Conservation (phyloP, 1,140 invertebrate genomes). For the Atta cephalotes region DNA sequence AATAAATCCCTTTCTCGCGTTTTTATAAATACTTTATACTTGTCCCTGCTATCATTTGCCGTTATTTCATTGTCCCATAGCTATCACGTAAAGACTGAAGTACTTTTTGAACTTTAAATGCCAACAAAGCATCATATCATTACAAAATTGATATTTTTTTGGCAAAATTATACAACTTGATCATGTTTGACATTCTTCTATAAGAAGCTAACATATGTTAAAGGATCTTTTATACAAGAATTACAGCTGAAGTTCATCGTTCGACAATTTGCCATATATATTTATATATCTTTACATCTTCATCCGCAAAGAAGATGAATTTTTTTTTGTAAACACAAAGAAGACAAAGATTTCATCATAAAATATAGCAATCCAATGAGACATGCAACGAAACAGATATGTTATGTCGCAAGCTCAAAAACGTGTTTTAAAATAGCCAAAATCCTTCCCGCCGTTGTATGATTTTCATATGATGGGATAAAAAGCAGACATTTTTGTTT, state of each 20-base stretch:
- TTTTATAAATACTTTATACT: constrained; percentile 12
- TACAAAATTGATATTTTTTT: constrained; percentile 30
- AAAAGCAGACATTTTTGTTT: background rate
- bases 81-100: constrained; percentile 25
- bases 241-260: constrained; percentile 32
- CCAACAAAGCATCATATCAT: constrained; percentile 37
- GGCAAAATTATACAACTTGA: constrained; percentile 32
- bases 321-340: constrained; percentile 51
- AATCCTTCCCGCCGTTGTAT: background rate
- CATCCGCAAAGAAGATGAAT: constrained; percentile 32
- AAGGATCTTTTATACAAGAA: constrained; percentile 60
- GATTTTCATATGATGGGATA: background rate
- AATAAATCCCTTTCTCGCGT: constrained; percentile 11
- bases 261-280: constrained; percentile 8
- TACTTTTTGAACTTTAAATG: constrained; percentile 42
- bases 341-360: constrained; percentile 58
- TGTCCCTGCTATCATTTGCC: background rate
- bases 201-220: constrained; percentile 40
- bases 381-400: constrained; percentile 5
- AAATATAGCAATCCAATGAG: constrained; percentile 69
- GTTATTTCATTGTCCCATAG: constrained; percentile 1
- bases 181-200: constrained; percentile 14
- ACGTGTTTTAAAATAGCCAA: background rate
- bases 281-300: constrained; percentile 45
- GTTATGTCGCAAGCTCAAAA: background rate